Percentiles rank a stretch among this genome's conserved stretches.
Evolutionary conservation across 2,113 vertebrate species (phyloP).

Genomic region (Albula glossodonta): DNA sequence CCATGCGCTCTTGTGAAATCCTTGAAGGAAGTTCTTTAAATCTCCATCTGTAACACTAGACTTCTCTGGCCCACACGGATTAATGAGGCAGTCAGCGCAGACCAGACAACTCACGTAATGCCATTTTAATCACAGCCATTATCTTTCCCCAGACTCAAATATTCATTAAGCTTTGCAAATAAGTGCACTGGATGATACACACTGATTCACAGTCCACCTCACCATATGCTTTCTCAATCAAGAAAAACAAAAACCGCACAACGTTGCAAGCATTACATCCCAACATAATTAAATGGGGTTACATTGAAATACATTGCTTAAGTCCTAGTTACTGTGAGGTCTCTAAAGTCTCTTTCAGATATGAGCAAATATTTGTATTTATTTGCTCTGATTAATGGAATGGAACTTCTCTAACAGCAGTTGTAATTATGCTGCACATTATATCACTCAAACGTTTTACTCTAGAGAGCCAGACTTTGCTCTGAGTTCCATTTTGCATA

Average conservation of each 20-base stretch:
- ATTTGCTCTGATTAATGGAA: neutral
- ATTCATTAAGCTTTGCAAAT: neutral
- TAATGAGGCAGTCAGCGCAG: neutral
- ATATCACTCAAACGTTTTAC: neutral
- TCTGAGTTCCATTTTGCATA: neutral
- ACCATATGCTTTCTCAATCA: neutral
- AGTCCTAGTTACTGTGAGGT: neutral
- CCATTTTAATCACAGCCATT: constrained; percentile 1
- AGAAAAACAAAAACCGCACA: neutral
- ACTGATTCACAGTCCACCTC: neutral
- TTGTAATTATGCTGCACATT: neutral
- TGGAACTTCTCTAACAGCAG: neutral
- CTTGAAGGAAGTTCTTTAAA: constrained; percentile 26
- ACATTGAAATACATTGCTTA: neutral
- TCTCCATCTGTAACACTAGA: constrained; percentile 17
- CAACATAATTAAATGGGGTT: neutral
- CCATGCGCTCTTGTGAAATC: constrained; percentile 9
- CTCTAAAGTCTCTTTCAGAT: neutral
- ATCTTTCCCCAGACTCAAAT: neutral
- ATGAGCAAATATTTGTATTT: neutral
- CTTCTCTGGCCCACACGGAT: neutral
- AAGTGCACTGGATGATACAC: neutral
- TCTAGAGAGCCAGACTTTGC: neutral
- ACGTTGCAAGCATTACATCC: neutral
- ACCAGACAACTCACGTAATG: neutral